Conservation (phyloP, 2,113 vertebrate species). For the Phocoena sinus region DNA sequence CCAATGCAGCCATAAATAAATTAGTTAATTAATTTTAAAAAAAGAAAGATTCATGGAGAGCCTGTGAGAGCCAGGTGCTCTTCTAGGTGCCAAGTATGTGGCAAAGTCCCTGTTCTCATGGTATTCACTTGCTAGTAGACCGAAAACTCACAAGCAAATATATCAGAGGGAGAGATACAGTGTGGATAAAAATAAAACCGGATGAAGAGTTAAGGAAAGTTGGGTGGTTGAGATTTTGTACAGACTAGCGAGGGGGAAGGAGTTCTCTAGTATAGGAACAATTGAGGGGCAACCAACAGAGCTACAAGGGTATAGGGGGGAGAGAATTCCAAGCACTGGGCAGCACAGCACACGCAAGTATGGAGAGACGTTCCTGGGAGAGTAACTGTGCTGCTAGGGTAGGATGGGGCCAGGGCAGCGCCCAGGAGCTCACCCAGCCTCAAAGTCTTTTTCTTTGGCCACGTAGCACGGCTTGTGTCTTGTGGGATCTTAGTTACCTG, state of each 20-base stretch:
- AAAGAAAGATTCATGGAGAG: background rate
- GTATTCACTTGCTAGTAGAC: background rate
- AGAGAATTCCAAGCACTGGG: background rate
- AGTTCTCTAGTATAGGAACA: background rate
- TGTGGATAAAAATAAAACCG: background rate
- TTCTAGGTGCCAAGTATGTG: background rate
- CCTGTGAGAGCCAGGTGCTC: background rate
- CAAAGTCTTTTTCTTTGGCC: background rate
- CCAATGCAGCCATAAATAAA: too few species aligned
- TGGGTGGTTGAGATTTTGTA: background rate
- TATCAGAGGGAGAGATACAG: background rate
- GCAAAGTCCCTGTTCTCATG: background rate
- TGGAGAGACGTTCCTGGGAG: background rate
- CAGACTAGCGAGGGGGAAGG: background rate
- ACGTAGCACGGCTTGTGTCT: too few species aligned
- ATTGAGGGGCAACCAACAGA: background rate
- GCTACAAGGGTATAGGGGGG: rapidly evolving
- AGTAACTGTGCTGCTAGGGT: background rate
- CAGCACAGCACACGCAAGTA: rapidly evolving
- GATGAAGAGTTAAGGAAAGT: background rate
- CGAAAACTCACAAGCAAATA: background rate
- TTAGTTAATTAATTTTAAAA: too few species aligned
- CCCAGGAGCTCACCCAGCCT: background rate
- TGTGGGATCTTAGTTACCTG: too few species aligned
- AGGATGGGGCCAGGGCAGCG: rapidly evolving